These are phyloP conservation scores for Pan troglodytes DNA, from an alignment of 2,113 vertebrate species.

Conservation along the genomic window DNA sequence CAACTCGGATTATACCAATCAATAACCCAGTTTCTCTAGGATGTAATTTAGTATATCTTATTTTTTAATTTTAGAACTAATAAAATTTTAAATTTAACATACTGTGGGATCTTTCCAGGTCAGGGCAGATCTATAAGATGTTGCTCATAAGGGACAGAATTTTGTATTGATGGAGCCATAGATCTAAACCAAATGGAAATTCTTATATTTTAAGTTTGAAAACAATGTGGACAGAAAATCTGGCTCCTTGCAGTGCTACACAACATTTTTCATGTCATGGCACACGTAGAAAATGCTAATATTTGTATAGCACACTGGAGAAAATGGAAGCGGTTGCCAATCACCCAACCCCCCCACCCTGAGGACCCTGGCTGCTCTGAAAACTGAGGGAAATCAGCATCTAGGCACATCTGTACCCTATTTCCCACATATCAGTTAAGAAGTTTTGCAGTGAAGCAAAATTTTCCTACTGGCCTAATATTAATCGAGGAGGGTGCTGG, in stretches of 20 bases:
- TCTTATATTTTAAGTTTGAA: conserved; percentile 47
- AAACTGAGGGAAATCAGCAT: background rate
- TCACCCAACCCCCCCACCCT: background rate
- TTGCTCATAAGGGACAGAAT: background rate
- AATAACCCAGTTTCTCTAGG: conserved; percentile 24
- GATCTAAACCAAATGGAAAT: background rate
- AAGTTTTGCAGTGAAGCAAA: conserved; percentile 44
- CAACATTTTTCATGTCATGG: background rate
- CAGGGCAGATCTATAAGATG: background rate
- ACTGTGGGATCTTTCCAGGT: background rate
- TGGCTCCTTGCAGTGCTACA: background rate
- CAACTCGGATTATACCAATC: background rate
- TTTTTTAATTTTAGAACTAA: conserved; percentile 31
- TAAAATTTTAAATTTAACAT: conserved; percentile 19
- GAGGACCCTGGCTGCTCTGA: background rate
- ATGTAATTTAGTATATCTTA: conserved; percentile 27
- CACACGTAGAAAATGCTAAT: conserved; percentile 7
- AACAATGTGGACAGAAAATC: conserved; percentile 45
- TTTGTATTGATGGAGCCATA: background rate
- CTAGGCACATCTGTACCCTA: background rate
- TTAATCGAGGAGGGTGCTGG: background rate
- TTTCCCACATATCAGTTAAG: background rate
- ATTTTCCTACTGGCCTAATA: background rate
- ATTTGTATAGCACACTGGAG: background rate
- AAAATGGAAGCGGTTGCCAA: background rate